Percentiles rank a stretch among this genome's conserved stretches.
phyloP scores from a whole-genome alignment of 92 coral and sea anemone species.

The Parazoanthus swiftii region DNA sequence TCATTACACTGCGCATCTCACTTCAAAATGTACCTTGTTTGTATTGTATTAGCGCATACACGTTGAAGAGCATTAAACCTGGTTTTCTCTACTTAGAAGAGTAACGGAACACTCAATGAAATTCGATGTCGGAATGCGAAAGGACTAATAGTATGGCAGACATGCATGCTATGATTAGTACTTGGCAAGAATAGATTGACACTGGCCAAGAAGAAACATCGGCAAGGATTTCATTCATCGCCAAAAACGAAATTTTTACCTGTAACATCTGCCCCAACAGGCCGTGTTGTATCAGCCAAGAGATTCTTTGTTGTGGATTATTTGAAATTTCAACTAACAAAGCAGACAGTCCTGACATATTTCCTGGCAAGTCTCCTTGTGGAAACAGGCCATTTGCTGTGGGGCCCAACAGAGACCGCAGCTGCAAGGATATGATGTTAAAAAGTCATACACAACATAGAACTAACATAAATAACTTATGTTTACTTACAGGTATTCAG shows the following conservation, averaged over 20 bases:
- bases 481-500: no score
- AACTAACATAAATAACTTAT: not conserved
- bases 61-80: not conserved
- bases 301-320: not conserved
- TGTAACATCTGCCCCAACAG: not conserved
- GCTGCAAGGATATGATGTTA: not conserved
- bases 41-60: no score
- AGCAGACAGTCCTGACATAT: not conserved
- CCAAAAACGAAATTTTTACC: not conserved
- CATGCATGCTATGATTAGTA: no score
- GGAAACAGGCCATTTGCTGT: conserved; percentile 2
- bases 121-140: not conserved
- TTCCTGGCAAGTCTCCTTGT: conserved; percentile 8
- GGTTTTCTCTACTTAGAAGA: not conserved
- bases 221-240: no score
- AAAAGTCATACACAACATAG: not conserved
- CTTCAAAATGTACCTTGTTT: not conserved
- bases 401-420: not conserved
- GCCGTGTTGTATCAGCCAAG: not conserved
- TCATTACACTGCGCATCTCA: not conserved
- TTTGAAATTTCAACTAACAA: not conserved
- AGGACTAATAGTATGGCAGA: not conserved
- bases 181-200: no score
- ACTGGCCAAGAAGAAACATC: no score
- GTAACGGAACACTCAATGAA: no score